A percentile compares a stretch with the other conserved stretches of the same genome.
phyloP scores from a whole-genome alignment of 1,140 invertebrate genomes.

The Gryllus bimaculatus region DNA sequence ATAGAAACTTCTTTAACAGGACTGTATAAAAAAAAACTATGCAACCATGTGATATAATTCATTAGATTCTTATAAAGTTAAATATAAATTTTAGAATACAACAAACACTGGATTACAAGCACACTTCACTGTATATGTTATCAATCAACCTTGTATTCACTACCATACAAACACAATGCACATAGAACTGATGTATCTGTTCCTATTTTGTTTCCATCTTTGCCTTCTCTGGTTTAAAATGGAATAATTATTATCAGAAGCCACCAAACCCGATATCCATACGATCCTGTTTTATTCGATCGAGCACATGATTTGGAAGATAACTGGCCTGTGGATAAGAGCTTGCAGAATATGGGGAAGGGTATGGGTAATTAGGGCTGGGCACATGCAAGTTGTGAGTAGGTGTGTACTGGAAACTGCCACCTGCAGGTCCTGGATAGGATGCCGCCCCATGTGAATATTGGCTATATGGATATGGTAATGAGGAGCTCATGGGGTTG shows the following conservation, averaged over 20 bases:
- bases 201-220: slow-evolving; percentile 14
- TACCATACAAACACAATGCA: slow-evolving; percentile 6
- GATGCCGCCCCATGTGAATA: slow-evolving; percentile 32
- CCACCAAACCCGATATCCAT: slow-evolving; percentile 43
- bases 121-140: slow-evolving; percentile 14
- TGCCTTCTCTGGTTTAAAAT: slow-evolving; percentile 9
- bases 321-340: slow-evolving; percentile 38
- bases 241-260: slow-evolving; percentile 37
- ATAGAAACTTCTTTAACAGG: slow-evolving; percentile 10
- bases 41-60: slow-evolving; percentile 10
- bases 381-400: slow-evolving; percentile 42
- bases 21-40: slow-evolving; percentile 17
- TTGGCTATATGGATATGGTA: slow-evolving; percentile 35
- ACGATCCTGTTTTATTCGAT: slow-evolving; percentile 36
- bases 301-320: slow-evolving; percentile 36
- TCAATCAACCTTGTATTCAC: slow-evolving; percentile 7
- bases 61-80: slow-evolving; percentile 15
- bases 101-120: slow-evolving; percentile 21
- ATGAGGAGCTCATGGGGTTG: slow-evolving; percentile 26
- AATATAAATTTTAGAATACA: slow-evolving; percentile 20
- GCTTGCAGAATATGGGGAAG: slow-evolving; percentile 34
- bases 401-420: slow-evolving; percentile 32
- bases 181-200: neutral
- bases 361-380: slow-evolving; percentile 44
- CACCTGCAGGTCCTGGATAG: slow-evolving; percentile 29